Conservation (phyloP, 2,113 vertebrate species). For the Canis aureus region DNA sequence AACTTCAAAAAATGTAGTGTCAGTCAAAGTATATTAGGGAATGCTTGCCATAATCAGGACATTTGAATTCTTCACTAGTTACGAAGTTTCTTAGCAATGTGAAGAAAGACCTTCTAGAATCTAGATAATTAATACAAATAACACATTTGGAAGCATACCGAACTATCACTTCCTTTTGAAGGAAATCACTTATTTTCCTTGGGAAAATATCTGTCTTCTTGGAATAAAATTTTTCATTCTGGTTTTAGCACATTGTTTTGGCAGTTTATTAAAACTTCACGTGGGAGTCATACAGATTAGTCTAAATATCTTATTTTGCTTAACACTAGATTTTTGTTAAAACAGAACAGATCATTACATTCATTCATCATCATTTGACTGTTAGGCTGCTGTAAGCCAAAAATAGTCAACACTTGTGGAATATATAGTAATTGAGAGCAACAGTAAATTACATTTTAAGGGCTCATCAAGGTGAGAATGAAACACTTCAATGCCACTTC, state of each 20-base stretch:
- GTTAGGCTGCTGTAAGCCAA: slow-evolving; percentile 79
- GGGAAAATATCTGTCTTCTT: slow-evolving; percentile 66
- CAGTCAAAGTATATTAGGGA: neutral
- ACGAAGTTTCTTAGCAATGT: slow-evolving; percentile 53
- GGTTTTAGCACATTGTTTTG: slow-evolving; percentile 81
- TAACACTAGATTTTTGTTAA: slow-evolving; percentile 82
- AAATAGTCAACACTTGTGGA: slow-evolving; percentile 86
- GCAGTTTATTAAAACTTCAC: slow-evolving; percentile 85
- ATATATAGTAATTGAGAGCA: slow-evolving; percentile 86
- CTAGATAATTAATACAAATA: slow-evolving; percentile 82
- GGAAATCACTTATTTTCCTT: slow-evolving; percentile 74
- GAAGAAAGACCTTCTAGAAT: slow-evolving; percentile 67
- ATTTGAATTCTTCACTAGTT: slow-evolving; percentile 61
- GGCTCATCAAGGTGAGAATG: slow-evolving; percentile 84
- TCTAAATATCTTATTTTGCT: slow-evolving; percentile 84
- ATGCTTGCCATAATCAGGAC: neutral
- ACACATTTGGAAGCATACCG: slow-evolving; percentile 70
- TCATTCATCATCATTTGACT: slow-evolving; percentile 85
- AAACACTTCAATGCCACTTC: slow-evolving; percentile 77
- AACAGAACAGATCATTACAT: slow-evolving; percentile 79
- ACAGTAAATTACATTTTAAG: slow-evolving; percentile 86
- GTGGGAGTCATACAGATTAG: slow-evolving; percentile 77
- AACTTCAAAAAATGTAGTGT: slow-evolving; percentile 52
- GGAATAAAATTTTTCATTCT: slow-evolving; percentile 71
- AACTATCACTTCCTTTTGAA: slow-evolving; percentile 40